Percentiles rank a stretch among this genome's conserved stretches.
These are phyloP conservation scores for Melanogrammus aeglefinus DNA, from an alignment of 2,797 vertebrate genomes.

Conservation along the genomic window DNA sequence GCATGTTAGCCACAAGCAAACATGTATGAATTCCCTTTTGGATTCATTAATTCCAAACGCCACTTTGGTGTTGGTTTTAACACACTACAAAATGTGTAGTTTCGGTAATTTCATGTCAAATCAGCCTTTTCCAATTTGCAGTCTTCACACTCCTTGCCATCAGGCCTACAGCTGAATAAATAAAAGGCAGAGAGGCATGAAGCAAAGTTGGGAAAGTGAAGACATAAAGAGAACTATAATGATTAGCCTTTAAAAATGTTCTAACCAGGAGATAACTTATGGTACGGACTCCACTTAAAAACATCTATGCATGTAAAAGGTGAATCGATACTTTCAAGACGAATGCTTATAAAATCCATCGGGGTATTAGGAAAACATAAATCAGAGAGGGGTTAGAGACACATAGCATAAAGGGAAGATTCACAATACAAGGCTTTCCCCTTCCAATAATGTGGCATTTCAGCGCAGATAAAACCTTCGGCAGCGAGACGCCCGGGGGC, in stretches of 20 bases:
- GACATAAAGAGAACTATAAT: neutral
- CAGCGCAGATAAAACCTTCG: neutral
- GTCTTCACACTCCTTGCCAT: neutral
- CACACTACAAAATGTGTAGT: neutral
- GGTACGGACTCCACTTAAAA: neutral
- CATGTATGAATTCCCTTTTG: neutral
- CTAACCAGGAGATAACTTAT: neutral
- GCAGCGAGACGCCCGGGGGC: too few species aligned
- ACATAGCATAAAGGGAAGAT: neutral
- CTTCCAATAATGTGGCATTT: neutral
- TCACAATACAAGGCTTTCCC: neutral
- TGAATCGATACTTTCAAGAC: neutral
- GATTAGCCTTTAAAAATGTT: neutral
- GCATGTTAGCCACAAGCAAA: neutral
- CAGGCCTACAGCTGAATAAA: neutral
- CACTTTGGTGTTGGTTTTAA: neutral
- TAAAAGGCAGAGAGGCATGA: neutral
- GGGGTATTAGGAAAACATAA: too few species aligned
- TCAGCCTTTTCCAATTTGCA: neutral
- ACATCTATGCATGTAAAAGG: neutral
- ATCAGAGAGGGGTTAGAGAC: too few species aligned
- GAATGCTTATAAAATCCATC: neutral
- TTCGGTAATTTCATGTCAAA: neutral
- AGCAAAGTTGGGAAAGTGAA: neutral
- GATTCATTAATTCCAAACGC: neutral